Conservation (phyloP, 2,888 invertebrate genomes). For the Thymelicus lineola region DNA sequence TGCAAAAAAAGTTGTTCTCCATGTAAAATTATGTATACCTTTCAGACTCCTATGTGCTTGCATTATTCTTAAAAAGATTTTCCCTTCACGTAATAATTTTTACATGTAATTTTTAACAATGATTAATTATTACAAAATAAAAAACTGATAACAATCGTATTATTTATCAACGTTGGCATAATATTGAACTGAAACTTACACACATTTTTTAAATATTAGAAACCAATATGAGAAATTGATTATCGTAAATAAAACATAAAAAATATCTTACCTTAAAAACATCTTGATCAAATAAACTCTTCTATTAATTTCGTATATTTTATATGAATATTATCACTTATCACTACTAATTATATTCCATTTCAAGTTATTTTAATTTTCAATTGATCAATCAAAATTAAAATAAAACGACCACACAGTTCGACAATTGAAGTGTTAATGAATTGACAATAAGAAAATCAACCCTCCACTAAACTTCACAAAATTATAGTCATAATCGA, state of each 20-base stretch:
- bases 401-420: conserved; percentile 77
- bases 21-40: too few species aligned
- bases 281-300: conserved; percentile 54
- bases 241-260: conserved; percentile 27
- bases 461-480: conserved; percentile 77
- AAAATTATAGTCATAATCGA: conserved; percentile 71
- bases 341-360: conserved; percentile 60
- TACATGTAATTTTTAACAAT: too few species aligned
- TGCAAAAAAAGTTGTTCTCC: too few species aligned
- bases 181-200: too few species aligned
- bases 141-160: too few species aligned
- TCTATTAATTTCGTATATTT: conserved; percentile 20
- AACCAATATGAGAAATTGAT: too few species aligned
- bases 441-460: conserved; percentile 73
- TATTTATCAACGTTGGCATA: too few species aligned
- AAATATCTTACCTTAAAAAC: conserved; percentile 67
- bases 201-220: too few species aligned
- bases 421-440: conserved; percentile 69
- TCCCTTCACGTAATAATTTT: too few species aligned
- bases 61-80: too few species aligned
- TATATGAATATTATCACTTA: conserved; percentile 51
- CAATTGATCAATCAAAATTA: conserved; percentile 46
- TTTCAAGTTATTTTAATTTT: conserved; percentile 49
- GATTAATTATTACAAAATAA: too few species aligned
- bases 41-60: too few species aligned